Conservation (phyloP, 2,113 vertebrate species). For the Protobothrops flavoviridis region DNA sequence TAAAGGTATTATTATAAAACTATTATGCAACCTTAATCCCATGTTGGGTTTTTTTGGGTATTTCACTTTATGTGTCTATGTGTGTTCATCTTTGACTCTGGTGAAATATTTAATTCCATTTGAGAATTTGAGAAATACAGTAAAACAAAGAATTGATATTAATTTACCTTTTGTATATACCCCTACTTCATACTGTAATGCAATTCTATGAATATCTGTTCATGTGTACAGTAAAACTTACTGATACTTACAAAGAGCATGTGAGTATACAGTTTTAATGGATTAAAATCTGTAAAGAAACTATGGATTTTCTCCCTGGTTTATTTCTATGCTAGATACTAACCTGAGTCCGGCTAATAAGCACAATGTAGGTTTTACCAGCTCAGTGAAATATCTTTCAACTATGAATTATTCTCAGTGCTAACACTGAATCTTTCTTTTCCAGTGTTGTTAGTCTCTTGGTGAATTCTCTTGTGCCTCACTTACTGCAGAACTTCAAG, state of each 20-base stretch:
- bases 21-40: neutral
- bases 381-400: constrained; percentile 24
- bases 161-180: neutral
- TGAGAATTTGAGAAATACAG: neutral
- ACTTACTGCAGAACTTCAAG: constrained; percentile 60
- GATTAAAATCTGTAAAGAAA: neutral
- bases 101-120: neutral
- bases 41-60: neutral
- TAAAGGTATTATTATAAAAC: neutral
- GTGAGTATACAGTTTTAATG: neutral
- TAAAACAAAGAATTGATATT: neutral
- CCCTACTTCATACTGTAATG: neutral
- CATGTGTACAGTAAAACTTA: neutral
- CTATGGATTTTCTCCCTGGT: neutral
- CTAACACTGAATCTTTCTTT: constrained; percentile 49
- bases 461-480: constrained; percentile 47
- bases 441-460: constrained; percentile 57
- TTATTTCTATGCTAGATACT: constrained; percentile 12
- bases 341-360: constrained; percentile 34
- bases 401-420: constrained; percentile 42
- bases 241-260: neutral
- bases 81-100: neutral
- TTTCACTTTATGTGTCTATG: neutral
- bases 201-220: neutral
- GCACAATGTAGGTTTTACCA: constrained; percentile 19